Evolutionary conservation across 2,797 vertebrate genomes (phyloP).

Genomic region (Semaprochilodus insignis): DNA sequence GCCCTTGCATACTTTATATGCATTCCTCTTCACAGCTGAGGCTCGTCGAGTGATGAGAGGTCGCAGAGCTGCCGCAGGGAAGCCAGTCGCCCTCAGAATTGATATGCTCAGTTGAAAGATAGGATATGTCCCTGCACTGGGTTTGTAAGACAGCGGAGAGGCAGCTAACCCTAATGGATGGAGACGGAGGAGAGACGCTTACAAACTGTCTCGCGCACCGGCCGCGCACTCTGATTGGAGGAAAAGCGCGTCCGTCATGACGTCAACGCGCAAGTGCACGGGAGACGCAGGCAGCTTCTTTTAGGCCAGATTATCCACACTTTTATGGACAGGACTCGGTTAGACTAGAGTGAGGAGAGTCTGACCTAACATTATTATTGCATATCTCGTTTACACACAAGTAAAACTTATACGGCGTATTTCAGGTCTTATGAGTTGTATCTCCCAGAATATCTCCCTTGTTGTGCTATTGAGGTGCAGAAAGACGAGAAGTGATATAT

Average conservation of each 20-base stretch:
- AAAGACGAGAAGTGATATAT: too few relatives aligned
- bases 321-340: background rate
- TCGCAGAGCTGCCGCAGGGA: background rate
- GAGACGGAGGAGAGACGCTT: conserved; percentile 27
- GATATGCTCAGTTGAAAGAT: background rate
- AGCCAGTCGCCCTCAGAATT: background rate
- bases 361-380: too few relatives aligned
- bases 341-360: background rate
- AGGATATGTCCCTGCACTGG: background rate
- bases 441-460: too few relatives aligned
- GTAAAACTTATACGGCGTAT: too few relatives aligned
- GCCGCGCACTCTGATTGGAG: conserved; percentile 71
- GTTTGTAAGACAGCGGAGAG: conserved; percentile 4
- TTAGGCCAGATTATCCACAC: background rate
- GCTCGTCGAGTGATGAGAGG: background rate
- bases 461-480: too few relatives aligned
- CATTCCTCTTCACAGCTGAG: background rate
- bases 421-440: too few relatives aligned
- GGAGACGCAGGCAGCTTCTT: conserved; percentile 55
- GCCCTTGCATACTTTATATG: background rate
- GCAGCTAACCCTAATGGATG: conserved; percentile 10
- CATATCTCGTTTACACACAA: too few relatives aligned
- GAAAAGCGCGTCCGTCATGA: conserved; percentile 67
- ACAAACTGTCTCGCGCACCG: conserved; percentile 32
- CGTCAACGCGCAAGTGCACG: conserved; percentile 51